Percentiles rank a stretch among this genome's conserved stretches.
These are phyloP conservation scores for Sphenopsis melanotis DNA, from an alignment of 2,797 vertebrate species.

Conservation along the genomic window DNA sequence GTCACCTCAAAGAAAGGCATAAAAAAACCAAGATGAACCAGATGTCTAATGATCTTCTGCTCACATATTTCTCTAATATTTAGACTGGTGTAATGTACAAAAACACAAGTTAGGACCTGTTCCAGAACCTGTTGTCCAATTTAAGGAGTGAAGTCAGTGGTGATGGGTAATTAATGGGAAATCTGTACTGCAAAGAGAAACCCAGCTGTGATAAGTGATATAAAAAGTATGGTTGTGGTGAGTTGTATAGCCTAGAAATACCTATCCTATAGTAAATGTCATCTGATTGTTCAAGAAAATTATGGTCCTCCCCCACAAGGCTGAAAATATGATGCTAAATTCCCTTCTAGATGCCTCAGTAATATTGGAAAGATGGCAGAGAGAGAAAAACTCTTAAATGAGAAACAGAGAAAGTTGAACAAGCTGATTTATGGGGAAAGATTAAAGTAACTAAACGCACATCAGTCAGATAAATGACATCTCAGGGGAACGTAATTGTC, in stretches of 20 bases:
- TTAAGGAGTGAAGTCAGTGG: not conserved
- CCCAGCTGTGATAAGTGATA: not conserved
- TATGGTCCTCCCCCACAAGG: not conserved
- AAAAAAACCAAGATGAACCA: not conserved
- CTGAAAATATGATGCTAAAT: conserved; percentile 6
- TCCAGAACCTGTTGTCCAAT: not conserved
- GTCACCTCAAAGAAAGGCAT: not conserved
- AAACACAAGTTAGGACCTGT: not conserved
- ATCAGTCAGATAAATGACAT: conserved; percentile 28
- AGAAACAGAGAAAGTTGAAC: conserved; percentile 19
- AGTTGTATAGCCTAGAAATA: not conserved
- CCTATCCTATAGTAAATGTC: not conserved
- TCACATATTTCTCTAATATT: not conserved
- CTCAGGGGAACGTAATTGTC: not conserved
- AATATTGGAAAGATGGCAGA: not conserved
- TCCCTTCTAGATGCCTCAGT: not conserved
- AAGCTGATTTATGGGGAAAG: conserved; percentile 12
- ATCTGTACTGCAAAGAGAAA: not conserved
- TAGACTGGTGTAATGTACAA: not conserved
- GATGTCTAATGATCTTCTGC: not conserved
- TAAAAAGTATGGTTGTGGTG: not conserved
- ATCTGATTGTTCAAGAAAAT: conserved; percentile 23
- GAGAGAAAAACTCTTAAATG: conserved; percentile 12
- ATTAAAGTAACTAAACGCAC: conserved; percentile 37
- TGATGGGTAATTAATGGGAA: conserved; percentile 4